Conservation (phyloP, 2,797 vertebrate genomes). For the Natrix natrix region DNA sequence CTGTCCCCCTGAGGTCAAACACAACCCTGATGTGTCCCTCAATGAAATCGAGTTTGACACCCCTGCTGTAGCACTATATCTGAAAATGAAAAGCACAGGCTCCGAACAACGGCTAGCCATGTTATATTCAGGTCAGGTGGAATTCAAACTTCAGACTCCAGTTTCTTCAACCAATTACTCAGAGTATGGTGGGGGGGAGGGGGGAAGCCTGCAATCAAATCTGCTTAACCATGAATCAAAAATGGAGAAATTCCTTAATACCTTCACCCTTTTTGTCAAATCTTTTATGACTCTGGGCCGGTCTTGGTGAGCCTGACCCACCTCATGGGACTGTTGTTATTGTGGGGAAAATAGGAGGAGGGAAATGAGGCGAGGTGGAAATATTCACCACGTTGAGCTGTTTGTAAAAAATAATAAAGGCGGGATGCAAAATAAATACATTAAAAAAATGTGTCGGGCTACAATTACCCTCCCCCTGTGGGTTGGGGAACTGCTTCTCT, state of each 20-base stretch:
- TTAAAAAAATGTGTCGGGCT: neutral
- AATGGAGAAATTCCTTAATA: neutral
- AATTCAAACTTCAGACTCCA: neutral
- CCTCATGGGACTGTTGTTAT: neutral
- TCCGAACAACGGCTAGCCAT: neutral
- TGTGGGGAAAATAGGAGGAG: neutral
- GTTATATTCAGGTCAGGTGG: neutral
- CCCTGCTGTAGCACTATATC: neutral
- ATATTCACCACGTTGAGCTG: neutral
- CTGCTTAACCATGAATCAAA: neutral
- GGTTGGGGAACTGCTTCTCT: neutral
- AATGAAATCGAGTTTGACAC: no score
- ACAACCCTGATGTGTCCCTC: no score
- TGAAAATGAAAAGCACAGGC: neutral
- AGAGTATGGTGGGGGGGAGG: fast-evolving
- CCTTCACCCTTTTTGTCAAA: neutral
- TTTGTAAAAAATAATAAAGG: neutral
- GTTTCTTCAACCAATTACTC: neutral
- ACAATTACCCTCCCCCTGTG: neutral
- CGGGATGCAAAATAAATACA: neutral
- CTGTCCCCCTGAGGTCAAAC: no score
- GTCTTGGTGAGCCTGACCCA: neutral
- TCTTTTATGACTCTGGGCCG: neutral
- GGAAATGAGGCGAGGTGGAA: neutral
- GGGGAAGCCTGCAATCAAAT: neutral